Percentiles rank a stretch among this genome's conserved stretches.
Conservation (phyloP, 2,797 vertebrate species). For the Potorous gilbertii region DNA sequence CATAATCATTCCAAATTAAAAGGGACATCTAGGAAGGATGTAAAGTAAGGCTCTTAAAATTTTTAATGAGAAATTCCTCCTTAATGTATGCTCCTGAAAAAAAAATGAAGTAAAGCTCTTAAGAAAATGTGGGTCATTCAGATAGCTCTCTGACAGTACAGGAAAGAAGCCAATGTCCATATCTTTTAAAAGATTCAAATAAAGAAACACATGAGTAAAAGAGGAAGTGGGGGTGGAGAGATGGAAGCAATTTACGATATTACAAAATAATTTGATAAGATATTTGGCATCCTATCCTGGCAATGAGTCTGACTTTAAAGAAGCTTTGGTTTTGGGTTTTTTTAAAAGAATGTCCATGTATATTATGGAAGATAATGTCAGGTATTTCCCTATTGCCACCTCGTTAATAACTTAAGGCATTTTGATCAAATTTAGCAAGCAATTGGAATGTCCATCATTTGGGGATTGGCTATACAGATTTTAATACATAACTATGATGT, state of each 20-base stretch:
- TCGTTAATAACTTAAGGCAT: neutral
- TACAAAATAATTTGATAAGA: neutral
- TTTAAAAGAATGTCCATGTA: neutral
- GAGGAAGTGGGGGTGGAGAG: neutral
- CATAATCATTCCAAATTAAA: neutral
- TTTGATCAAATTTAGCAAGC: neutral
- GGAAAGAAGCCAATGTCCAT: neutral
- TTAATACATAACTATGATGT: neutral
- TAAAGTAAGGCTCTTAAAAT: neutral
- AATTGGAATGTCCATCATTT: neutral
- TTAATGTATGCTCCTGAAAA: neutral
- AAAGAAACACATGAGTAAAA: neutral
- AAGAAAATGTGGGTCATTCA: neutral
- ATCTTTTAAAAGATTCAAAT: neutral
- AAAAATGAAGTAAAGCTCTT: neutral
- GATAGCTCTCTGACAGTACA: neutral
- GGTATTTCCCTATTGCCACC: neutral
- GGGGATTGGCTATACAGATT: neutral
- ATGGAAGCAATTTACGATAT: neutral
- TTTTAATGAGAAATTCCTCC: neutral
- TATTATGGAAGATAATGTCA: neutral
- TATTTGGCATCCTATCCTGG: neutral
- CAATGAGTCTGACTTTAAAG: neutral
- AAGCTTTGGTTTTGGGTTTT: neutral
- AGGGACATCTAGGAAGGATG: neutral